Conservation (phyloP, 2,113 vertebrate genomes). For the Stercorarius parasiticus region DNA sequence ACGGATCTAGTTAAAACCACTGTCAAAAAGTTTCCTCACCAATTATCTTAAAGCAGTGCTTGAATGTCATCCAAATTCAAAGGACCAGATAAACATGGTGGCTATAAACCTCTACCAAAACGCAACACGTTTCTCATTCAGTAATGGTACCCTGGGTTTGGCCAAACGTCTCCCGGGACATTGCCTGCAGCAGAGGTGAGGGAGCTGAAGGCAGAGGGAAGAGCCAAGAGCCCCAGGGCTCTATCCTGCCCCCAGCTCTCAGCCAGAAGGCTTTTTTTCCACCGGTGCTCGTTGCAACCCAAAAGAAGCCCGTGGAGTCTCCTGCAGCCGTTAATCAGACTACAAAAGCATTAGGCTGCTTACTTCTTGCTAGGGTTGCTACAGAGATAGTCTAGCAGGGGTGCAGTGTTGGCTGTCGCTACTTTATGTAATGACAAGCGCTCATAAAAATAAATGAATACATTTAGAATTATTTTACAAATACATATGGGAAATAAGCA, state of each 20-base stretch:
- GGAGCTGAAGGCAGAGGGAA: neutral
- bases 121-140: neutral
- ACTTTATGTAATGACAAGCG: neutral
- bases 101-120: neutral
- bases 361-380: neutral
- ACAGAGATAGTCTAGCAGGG: neutral
- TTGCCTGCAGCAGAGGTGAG: neutral
- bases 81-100: fast-evolving
- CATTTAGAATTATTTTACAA: neutral
- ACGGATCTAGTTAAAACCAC: neutral
- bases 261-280: neutral
- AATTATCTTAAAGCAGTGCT: neutral
- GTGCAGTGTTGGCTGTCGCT: neutral
- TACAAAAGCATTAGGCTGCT: neutral
- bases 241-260: neutral
- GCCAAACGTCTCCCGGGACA: neutral
- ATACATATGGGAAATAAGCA: neutral
- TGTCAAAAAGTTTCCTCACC: neutral
- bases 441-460: neutral
- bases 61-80: neutral
- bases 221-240: neutral
- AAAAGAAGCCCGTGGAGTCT: neutral
- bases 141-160: neutral
- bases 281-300: neutral
- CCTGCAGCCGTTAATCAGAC: neutral